A percentile compares a stretch with the other conserved stretches of the same genome.
These are phyloP conservation scores for Bombylius major DNA, from an alignment of 2,888 invertebrate species.

Conservation along the genomic window DNA sequence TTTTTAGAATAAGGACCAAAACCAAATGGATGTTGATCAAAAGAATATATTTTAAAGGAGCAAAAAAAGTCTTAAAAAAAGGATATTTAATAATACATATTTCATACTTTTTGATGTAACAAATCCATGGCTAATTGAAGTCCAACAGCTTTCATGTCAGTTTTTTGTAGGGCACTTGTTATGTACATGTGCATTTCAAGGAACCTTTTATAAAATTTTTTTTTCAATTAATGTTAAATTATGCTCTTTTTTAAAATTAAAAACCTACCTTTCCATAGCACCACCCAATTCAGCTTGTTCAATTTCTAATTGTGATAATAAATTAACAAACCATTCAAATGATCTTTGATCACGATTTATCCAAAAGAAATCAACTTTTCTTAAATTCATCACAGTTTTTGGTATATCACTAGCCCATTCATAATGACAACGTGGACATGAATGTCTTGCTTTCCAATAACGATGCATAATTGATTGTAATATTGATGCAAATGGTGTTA, in stretches of 20 bases:
- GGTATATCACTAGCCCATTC: constrained; percentile 75
- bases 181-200: constrained; percentile 97
- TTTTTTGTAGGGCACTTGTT: constrained; percentile 81
- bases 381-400: constrained; percentile 67
- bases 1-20: too few species aligned
- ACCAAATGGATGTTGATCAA: too few species aligned
- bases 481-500: constrained; percentile 92
- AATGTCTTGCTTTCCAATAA: constrained; percentile 73
- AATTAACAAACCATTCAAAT: constrained; percentile 93
- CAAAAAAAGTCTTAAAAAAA: too few species aligned
- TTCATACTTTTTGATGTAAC: constrained; percentile 69
- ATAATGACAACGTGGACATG: constrained; percentile 76
- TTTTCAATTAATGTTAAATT: too few species aligned
- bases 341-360: constrained; percentile 89
- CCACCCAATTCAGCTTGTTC: constrained; percentile 81
- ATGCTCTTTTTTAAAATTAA: too few species aligned
- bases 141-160: constrained; percentile 90
- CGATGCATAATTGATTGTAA: constrained; percentile 87
- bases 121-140: constrained; percentile 82
- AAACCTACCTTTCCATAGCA: constrained; percentile 60
- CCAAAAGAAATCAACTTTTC: constrained; percentile 97
- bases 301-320: constrained; percentile 83
- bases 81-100: not conserved
- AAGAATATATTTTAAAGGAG: too few species aligned
- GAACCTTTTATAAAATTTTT: constrained; percentile 21